Evolutionary conservation across 2,797 vertebrate species (phyloP).

Genomic region (Bufotes viridis): DNA sequence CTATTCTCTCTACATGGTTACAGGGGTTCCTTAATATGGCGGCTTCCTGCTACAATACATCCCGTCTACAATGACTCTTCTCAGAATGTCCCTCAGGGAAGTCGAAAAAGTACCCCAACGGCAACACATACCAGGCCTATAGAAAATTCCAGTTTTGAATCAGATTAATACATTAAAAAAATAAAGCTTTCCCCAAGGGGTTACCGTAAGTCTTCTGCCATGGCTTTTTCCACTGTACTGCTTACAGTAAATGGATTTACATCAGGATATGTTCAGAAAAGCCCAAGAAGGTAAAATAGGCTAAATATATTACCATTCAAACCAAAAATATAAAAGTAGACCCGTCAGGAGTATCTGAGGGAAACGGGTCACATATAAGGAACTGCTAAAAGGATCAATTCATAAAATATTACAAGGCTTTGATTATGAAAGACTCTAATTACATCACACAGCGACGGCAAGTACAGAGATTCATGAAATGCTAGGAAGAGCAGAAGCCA

Average conservation of each 20-base stretch:
- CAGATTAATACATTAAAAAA: not conserved
- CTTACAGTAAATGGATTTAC: not conserved
- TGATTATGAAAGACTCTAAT: too few relatives aligned
- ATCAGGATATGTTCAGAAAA: not conserved
- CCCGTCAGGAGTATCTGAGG: too few relatives aligned
- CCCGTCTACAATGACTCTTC: not conserved
- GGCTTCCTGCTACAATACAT: not conserved
- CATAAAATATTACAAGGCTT: too few relatives aligned
- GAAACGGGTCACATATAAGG: too few relatives aligned
- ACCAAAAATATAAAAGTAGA: too few relatives aligned
- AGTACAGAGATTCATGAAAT: too few relatives aligned
- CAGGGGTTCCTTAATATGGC: not conserved
- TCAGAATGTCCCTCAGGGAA: not conserved
- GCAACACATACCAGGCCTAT: not conserved
- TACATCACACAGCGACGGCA: too few relatives aligned
- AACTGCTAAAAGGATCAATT: too few relatives aligned
- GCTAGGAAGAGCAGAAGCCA: too few relatives aligned
- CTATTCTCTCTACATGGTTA: too few relatives aligned
- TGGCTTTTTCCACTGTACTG: not conserved
- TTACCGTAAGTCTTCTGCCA: not conserved
- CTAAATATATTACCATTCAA: too few relatives aligned
- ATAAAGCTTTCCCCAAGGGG: not conserved
- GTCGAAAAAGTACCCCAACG: not conserved
- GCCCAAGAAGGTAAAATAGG: not conserved
- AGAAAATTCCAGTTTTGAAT: not conserved